Percentiles rank a stretch among this genome's conserved stretches.
These are phyloP conservation scores for Brenthis ino DNA, from an alignment of 2,888 invertebrate genomes.

Conservation along the genomic window DNA sequence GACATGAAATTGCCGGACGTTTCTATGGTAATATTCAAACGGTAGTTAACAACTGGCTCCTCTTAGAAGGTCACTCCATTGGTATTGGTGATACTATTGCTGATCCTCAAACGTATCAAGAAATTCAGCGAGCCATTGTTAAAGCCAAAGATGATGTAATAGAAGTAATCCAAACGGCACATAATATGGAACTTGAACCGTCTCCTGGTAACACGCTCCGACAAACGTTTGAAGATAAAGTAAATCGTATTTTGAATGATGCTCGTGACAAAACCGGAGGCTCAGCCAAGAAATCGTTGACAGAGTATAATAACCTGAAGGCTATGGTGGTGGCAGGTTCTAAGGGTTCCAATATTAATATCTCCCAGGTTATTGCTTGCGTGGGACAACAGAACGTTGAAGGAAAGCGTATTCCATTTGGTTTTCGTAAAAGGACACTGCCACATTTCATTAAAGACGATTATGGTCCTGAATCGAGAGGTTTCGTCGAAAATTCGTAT, in stretches of 20 bases:
- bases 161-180: slow-evolving; percentile 99
- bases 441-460: slow-evolving; percentile 99
- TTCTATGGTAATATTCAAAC: slow-evolving; percentile 99
- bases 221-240: slow-evolving; percentile 99
- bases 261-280: slow-evolving; percentile 99
- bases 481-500: slow-evolving; percentile 99
- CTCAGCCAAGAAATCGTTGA: slow-evolving; percentile 98
- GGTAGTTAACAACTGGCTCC: slow-evolving; percentile 98
- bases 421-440: slow-evolving; percentile 98
- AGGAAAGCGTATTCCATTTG: slow-evolving; percentile 99
- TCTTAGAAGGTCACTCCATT: slow-evolving; percentile 97
- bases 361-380: slow-evolving; percentile 99
- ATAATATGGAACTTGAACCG: slow-evolving; percentile 99
- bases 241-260: slow-evolving; percentile 98
- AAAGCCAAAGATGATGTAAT: slow-evolving; percentile 99
- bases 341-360: slow-evolving; percentile 99
- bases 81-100: slow-evolving; percentile 99
- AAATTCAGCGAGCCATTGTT: slow-evolving; percentile 98
- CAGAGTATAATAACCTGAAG: slow-evolving; percentile 99
- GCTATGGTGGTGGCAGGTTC: slow-evolving; percentile 99
- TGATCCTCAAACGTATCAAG: slow-evolving; percentile 98
- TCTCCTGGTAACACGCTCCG: slow-evolving; percentile 99
- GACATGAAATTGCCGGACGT: slow-evolving; percentile 96
- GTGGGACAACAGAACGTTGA: slow-evolving; percentile 99
- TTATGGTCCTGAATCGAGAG: slow-evolving; percentile 99